These are phyloP conservation scores for Andrena bicolor DNA, from an alignment of 2,888 invertebrate genomes.

Conservation along the genomic window DNA sequence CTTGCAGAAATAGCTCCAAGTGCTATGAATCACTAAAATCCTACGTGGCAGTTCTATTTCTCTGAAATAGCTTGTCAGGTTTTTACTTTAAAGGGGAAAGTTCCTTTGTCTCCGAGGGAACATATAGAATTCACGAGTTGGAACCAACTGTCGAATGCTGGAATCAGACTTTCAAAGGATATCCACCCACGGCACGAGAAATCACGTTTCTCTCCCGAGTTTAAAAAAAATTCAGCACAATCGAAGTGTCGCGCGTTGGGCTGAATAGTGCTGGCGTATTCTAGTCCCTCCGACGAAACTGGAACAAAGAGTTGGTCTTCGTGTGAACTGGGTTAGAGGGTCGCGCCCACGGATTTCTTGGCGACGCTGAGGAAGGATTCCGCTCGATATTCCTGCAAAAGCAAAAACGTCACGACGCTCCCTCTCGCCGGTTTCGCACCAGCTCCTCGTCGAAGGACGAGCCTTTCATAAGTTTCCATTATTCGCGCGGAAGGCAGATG, in stretches of 20 bases:
- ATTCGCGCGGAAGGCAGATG: conserved; percentile 65
- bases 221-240: background rate
- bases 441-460: conserved; percentile 55
- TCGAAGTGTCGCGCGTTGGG: background rate
- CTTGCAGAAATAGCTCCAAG: too few relatives aligned
- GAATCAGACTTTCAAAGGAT: background rate
- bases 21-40: too few relatives aligned
- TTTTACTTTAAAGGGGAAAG: too few relatives aligned
- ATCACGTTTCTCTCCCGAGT: background rate
- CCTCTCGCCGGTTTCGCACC: conserved; percentile 32
- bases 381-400: conserved; percentile 30
- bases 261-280: background rate
- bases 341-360: conserved; percentile 39
- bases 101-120: too few relatives aligned
- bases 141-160: background rate
- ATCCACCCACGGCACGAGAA: conserved; percentile 7
- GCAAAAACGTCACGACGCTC: conserved; percentile 38
- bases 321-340: conserved; percentile 57
- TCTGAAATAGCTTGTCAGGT: too few relatives aligned
- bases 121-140: too few relatives aligned
- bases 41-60: too few relatives aligned
- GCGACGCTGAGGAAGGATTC: conserved; percentile 29
- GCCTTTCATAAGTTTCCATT: conserved; percentile 65
- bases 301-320: conserved; percentile 19
- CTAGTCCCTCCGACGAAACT: background rate